A percentile compares a stretch with the other conserved stretches of the same genome.
Conservation (phyloP, 2,888 invertebrate genomes). For the Platynereis dumerilii region DNA sequence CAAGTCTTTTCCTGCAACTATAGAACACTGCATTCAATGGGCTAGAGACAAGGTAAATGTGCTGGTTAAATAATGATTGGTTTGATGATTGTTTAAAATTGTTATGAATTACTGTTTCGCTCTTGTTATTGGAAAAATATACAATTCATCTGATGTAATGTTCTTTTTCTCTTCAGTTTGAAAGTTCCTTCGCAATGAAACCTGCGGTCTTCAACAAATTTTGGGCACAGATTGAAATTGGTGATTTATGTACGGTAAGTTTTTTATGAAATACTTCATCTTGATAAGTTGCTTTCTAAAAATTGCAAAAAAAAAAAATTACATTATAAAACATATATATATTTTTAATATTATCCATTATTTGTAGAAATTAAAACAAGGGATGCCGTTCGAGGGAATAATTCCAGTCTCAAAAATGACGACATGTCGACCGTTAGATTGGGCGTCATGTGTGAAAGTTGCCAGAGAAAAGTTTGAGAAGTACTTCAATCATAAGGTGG, state of each 20-base stretch:
- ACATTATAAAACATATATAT: not conserved
- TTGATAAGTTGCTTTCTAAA: not conserved
- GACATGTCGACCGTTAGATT: slow-evolving; percentile 43
- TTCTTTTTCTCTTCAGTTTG: slow-evolving; percentile 58
- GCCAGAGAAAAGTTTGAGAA: slow-evolving; percentile 63
- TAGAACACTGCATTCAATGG: slow-evolving; percentile 66
- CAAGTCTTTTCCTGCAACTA: slow-evolving; percentile 64
- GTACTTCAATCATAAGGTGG: slow-evolving; percentile 62
- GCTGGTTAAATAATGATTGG: not conserved
- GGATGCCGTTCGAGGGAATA: slow-evolving; percentile 50
- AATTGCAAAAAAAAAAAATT: not conserved
- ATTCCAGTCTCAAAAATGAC: slow-evolving; percentile 51
- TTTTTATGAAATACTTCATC: not conserved
- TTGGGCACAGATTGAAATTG: slow-evolving; percentile 31
- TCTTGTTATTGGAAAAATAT: not conserved
- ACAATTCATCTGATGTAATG: not conserved
- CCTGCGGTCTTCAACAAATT: slow-evolving; percentile 60
- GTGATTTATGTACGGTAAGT: not conserved
- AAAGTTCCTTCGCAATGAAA: slow-evolving; percentile 59
- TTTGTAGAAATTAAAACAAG: slow-evolving; percentile 43
- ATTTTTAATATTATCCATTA: not conserved
- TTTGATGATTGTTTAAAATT: not conserved
- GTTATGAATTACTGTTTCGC: not conserved
- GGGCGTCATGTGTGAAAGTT: slow-evolving; percentile 54
- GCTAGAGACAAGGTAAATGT: slow-evolving; percentile 61